A percentile compares a stretch with the other conserved stretches of the same genome.
These are phyloP conservation scores for Lysandra bellargus DNA, from an alignment of 2,888 invertebrate species.

Conservation along the genomic window DNA sequence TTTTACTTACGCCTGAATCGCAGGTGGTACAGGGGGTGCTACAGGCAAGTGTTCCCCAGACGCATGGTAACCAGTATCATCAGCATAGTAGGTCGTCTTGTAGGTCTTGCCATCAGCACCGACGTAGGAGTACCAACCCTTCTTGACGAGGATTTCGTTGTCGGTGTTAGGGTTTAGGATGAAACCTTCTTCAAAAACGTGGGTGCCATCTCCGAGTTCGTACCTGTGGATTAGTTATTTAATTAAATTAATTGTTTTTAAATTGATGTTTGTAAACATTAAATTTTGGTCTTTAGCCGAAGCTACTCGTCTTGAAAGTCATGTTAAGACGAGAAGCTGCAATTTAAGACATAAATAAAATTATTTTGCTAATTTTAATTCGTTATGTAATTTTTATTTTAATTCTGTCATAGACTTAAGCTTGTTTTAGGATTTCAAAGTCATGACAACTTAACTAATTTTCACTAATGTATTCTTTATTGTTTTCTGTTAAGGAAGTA, in stretches of 20 bases:
- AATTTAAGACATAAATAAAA: too few species aligned
- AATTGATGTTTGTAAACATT: background rate
- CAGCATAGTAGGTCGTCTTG: conserved; percentile 72
- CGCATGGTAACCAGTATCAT: conserved; percentile 71
- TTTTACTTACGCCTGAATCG: conserved; percentile 67
- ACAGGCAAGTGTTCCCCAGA: conserved; percentile 71
- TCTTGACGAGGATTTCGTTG: conserved; percentile 70
- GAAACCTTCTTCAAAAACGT: conserved; percentile 72
- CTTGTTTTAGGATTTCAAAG: too few species aligned
- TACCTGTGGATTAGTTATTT: conserved; percentile 52
- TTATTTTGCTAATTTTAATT: too few species aligned
- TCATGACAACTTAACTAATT: background rate
- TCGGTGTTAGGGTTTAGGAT: conserved; percentile 57
- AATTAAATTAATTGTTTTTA: background rate
- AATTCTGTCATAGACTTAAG: too few species aligned
- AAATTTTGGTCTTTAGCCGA: background rate
- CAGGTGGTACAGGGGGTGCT: conserved; percentile 64
- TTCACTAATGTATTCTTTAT: background rate
- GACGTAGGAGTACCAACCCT: conserved; percentile 71
- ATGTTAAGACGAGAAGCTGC: too few species aligned
- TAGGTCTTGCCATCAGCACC: conserved; percentile 69
- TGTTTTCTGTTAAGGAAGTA: conserved; percentile 22
- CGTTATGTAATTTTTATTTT: too few species aligned
- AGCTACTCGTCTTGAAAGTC: too few species aligned
- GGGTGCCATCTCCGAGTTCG: conserved; percentile 69